phyloP scores from a whole-genome alignment of 2,888 invertebrate genomes.

The Acleris emargana region DNA sequence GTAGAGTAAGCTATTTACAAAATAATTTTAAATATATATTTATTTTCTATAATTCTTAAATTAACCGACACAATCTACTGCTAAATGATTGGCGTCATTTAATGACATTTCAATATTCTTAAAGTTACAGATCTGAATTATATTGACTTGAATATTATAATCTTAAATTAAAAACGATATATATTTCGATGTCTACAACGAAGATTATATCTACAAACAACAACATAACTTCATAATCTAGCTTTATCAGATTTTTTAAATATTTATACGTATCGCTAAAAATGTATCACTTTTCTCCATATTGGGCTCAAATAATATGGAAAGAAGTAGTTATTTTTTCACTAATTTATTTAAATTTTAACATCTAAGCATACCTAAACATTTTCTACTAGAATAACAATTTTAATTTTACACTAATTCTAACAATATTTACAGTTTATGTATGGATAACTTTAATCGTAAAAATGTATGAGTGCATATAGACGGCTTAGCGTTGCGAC shows the following conservation, averaged over 20 bases:
- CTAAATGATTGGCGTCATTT: constrained; percentile 18
- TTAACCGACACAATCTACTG: constrained; percentile 13
- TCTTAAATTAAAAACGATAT: constrained; percentile 8
- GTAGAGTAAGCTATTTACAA: constrained; percentile 25
- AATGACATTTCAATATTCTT: constrained; percentile 20
- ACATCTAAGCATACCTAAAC: constrained; percentile 13
- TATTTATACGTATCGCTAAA: constrained; percentile 24
- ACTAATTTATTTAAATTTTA: constrained; percentile 6
- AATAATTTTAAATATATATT: constrained; percentile 9
- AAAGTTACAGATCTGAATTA: constrained; percentile 17
- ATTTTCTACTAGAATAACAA: constrained; percentile 9
- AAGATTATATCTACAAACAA: constrained; percentile 20
- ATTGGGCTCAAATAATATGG: constrained; percentile 34
- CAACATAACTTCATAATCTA: constrained; percentile 14
- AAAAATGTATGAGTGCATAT: no score
- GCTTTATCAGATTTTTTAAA: not conserved
- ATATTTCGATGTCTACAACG: constrained; percentile 27
- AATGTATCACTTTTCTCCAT: constrained; percentile 23
- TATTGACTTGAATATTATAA: constrained; percentile 10
- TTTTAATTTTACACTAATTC: constrained; percentile 8
- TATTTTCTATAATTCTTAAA: constrained; percentile 12
- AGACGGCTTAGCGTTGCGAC: no score
- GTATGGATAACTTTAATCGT: no score
- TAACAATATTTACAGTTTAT: no score
- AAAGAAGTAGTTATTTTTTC: constrained; percentile 17